phyloP scores from a whole-genome alignment of 2,888 invertebrate species.

The Anthophora plumipes region DNA sequence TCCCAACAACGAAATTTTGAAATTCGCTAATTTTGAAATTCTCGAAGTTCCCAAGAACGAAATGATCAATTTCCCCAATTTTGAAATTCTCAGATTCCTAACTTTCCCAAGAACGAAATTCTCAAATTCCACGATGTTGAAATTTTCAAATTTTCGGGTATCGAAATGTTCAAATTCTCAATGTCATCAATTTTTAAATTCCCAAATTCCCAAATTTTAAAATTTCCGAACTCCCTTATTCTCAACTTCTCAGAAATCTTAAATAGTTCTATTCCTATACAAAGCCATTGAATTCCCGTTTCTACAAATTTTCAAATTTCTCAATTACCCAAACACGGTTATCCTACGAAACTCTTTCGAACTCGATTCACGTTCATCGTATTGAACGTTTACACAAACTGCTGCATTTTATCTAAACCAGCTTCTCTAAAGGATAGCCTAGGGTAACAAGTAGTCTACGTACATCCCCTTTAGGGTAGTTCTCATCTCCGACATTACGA shows the following conservation, averaged over 20 bases:
- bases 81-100: neutral
- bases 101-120: neutral
- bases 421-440: neutral
- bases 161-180: neutral
- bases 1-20: no score
- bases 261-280: neutral
- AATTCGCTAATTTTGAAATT: no score
- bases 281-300: no score
- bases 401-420: no score
- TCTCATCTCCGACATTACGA: neutral
- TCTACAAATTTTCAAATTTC: neutral
- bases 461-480: slow-evolving; percentile 17
- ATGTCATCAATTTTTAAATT: neutral
- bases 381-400: neutral
- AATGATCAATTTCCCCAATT: neutral
- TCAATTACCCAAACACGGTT: neutral
- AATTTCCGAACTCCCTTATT: neutral
- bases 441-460: neutral
- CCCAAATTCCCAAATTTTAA: neutral
- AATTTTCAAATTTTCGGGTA: neutral
- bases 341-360: neutral
- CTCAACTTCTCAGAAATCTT: neutral
- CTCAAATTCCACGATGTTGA: neutral
- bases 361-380: no score
- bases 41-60: no score